Percentiles rank a stretch among this genome's conserved stretches.
Evolutionary conservation across 2,113 vertebrate species (phyloP).

Genomic region (Tapirus terrestris): DNA sequence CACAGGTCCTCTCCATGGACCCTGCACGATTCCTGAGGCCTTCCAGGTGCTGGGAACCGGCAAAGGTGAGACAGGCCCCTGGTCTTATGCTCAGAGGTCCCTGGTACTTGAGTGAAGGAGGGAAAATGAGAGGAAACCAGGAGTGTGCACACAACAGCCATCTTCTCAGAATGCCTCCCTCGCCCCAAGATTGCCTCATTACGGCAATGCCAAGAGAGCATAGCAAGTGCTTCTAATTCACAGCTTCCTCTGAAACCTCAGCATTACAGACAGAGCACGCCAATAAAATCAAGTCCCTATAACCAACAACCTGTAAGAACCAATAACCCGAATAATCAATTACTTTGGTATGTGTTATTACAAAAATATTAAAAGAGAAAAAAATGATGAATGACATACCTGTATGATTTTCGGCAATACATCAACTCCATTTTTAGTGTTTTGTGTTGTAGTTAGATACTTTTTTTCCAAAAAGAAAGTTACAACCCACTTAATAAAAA

Average conservation of each 20-base stretch:
- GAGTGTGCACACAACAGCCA: neutral
- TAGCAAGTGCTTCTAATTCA: neutral
- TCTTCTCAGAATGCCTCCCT: neutral
- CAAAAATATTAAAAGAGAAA: neutral
- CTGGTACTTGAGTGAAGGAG: neutral
- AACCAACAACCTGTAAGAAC: neutral
- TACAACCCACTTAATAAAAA: slow-evolving; percentile 99
- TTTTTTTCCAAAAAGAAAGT: slow-evolving; percentile 99
- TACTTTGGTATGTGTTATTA: neutral
- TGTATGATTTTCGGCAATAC: slow-evolving; percentile 96
- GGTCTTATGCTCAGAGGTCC: neutral
- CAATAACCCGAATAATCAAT: neutral
- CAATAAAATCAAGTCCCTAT: neutral
- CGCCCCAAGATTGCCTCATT: neutral
- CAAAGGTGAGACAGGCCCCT: neutral
- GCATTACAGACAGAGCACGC: neutral
- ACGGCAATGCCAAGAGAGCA: neutral
- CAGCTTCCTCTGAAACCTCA: neutral
- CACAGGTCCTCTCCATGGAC: neutral
- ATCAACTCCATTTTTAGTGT: slow-evolving; percentile 94
- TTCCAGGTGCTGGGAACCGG: neutral
- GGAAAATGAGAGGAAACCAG: neutral
- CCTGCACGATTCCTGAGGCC: neutral
- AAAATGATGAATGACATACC: slow-evolving; percentile 83
- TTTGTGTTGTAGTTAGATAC: slow-evolving; percentile 91